These are phyloP conservation scores for Cistogaster globosa DNA, from an alignment of 2,888 invertebrate species.

Conservation along the genomic window DNA sequence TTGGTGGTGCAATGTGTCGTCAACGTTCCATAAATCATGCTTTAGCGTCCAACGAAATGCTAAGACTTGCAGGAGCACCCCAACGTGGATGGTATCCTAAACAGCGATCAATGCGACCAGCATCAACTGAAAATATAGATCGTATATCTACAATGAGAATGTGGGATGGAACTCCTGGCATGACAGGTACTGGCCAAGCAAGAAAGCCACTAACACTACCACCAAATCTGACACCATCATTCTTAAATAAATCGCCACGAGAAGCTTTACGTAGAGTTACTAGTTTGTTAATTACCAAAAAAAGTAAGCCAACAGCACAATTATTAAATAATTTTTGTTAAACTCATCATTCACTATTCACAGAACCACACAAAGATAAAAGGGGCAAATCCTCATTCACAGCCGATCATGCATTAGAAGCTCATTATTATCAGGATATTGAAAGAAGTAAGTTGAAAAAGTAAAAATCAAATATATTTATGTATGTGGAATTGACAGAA, in stretches of 20 bases:
- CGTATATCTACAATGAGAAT: slow-evolving; percentile 86
- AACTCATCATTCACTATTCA: neutral
- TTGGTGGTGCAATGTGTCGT: slow-evolving; percentile 82
- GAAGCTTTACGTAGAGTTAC: slow-evolving; percentile 94
- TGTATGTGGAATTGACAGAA: neutral
- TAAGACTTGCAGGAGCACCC: slow-evolving; percentile 91
- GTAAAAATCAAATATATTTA: neutral
- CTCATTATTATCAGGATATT: slow-evolving; percentile 68
- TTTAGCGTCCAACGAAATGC: slow-evolving; percentile 90
- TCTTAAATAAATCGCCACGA: slow-evolving; percentile 93
- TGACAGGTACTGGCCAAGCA: slow-evolving; percentile 84
- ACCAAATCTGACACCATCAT: slow-evolving; percentile 94
- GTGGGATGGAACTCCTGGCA: slow-evolving; percentile 82
- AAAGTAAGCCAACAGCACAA: slow-evolving; percentile 84
- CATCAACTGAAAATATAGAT: slow-evolving; percentile 93
- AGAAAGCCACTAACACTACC: slow-evolving; percentile 94
- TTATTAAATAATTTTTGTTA: neutral
- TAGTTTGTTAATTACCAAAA: slow-evolving; percentile 91
- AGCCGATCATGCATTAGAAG: slow-evolving; percentile 64
- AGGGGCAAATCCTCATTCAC: slow-evolving; percentile 62
- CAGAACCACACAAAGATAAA: slow-evolving; percentile 64
- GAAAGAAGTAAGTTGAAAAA: slow-evolving; percentile 54
- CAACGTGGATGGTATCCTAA: slow-evolving; percentile 93
- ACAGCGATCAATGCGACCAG: slow-evolving; percentile 88
- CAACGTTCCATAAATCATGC: slow-evolving; percentile 84